These are phyloP conservation scores for Euplexia lucipara DNA, from an alignment of 2,888 invertebrate species.

Conservation along the genomic window DNA sequence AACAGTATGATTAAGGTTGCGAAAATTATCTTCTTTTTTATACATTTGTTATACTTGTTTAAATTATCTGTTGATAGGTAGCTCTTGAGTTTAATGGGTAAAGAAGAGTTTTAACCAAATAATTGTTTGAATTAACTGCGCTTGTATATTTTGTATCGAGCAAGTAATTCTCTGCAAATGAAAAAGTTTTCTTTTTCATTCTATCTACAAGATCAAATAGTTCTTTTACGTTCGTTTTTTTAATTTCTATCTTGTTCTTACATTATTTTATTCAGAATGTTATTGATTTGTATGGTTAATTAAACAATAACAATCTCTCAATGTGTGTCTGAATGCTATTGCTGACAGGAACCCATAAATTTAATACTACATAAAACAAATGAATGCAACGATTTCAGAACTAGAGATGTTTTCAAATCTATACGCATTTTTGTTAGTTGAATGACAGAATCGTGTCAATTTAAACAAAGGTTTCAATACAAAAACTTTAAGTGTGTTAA, in stretches of 20 bases:
- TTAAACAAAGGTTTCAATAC: slow-evolving; percentile 21
- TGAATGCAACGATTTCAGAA: too few relatives aligned
- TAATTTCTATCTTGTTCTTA: not conserved
- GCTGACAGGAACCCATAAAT: too few relatives aligned
- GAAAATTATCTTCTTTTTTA: slow-evolving; percentile 28
- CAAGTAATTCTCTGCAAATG: not conserved
- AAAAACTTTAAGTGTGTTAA: slow-evolving; percentile 24
- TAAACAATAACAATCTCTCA: too few relatives aligned
- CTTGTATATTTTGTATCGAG: not conserved
- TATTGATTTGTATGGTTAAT: too few relatives aligned
- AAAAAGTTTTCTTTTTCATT: not conserved
- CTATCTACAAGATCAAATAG: not conserved
- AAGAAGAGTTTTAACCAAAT: not conserved
- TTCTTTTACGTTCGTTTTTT: not conserved
- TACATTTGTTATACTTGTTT: not conserved
- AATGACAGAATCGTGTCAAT: not conserved
- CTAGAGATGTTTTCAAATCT: too few relatives aligned
- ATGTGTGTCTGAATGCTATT: too few relatives aligned
- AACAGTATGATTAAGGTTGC: slow-evolving; percentile 12
- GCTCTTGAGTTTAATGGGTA: not conserved
- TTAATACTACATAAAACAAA: too few relatives aligned
- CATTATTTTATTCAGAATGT: not conserved
- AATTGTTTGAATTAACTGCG: not conserved
- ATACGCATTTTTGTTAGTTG: not conserved
- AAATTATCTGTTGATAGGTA: slow-evolving; percentile 2